Evolutionary conservation across 2,797 vertebrate genomes (phyloP).

Genomic region (Hypotaenidia philippensis): DNA sequence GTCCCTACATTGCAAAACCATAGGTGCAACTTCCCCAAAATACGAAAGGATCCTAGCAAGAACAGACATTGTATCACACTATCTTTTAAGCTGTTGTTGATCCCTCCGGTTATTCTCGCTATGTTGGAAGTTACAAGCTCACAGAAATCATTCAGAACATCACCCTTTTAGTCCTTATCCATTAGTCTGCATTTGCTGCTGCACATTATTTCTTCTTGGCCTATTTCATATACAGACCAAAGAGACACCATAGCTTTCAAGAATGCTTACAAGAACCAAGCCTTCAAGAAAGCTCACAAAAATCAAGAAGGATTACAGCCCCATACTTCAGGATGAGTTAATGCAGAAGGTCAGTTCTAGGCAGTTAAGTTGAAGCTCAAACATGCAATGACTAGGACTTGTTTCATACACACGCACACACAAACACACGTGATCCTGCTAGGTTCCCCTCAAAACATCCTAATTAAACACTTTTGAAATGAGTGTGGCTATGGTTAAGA

Average conservation of each 20-base stretch:
- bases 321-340: neutral
- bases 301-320: neutral
- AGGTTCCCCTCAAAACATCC: neutral
- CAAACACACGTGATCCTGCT: accelerated
- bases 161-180: neutral
- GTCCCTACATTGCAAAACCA: neutral
- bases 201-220: neutral
- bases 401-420: neutral
- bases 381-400: neutral
- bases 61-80: neutral
- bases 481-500: neutral
- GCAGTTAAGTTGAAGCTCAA: neutral
- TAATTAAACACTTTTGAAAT: neutral
- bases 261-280: neutral
- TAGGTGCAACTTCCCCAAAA: neutral
- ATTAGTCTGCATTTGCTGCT: neutral
- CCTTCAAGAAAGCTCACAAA: no score
- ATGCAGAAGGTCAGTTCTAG: neutral
- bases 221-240: neutral
- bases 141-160: neutral
- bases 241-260: neutral
- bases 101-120: neutral
- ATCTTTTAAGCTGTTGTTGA: neutral
- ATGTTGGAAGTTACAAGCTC: neutral
- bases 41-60: neutral